Evolutionary conservation across 2,888 invertebrate species (phyloP).

Genomic region (Yponomeuta malinellus): DNA sequence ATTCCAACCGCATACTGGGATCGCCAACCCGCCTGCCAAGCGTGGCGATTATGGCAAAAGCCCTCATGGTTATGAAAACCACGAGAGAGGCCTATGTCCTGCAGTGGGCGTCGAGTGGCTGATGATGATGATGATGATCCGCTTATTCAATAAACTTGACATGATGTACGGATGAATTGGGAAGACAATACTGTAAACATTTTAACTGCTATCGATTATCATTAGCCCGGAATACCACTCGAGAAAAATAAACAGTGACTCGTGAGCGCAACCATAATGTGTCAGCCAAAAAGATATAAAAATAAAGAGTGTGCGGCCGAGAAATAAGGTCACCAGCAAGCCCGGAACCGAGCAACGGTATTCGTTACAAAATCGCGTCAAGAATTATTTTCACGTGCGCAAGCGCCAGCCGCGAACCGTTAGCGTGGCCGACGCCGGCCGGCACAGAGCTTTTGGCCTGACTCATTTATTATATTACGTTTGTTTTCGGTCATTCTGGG

Average conservation of each 20-base stretch:
- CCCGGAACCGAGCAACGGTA: constrained; percentile 73
- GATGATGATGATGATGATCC: too few relatives aligned
- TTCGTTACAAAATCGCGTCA: constrained; percentile 73
- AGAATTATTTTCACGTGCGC: constrained; percentile 75
- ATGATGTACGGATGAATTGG: background rate
- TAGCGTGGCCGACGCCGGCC: constrained; percentile 30
- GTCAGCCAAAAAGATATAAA: constrained; percentile 62
- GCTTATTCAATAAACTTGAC: background rate
- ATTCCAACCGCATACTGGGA: too few relatives aligned
- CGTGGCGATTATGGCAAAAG: too few relatives aligned
- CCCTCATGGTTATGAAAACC: too few relatives aligned
- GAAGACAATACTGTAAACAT: constrained; percentile 13
- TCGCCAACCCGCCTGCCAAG: too few relatives aligned
- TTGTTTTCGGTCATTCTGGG: background rate
- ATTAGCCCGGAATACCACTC: constrained; percentile 32
- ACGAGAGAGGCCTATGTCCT: too few relatives aligned
- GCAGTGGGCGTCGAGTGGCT: too few relatives aligned
- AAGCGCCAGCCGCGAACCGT: constrained; percentile 48
- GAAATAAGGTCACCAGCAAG: constrained; percentile 70
- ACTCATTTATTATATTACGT: constrained; percentile 2
- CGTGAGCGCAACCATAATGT: constrained; percentile 33
- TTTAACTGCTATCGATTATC: constrained; percentile 20
- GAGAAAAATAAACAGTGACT: constrained; percentile 28
- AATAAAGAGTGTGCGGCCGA: constrained; percentile 61
- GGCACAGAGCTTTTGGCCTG: constrained; percentile 12